These are phyloP conservation scores for Arbacia lixula DNA, from an alignment of 53 echinoderm and acorn worm species.

Conservation along the genomic window DNA sequence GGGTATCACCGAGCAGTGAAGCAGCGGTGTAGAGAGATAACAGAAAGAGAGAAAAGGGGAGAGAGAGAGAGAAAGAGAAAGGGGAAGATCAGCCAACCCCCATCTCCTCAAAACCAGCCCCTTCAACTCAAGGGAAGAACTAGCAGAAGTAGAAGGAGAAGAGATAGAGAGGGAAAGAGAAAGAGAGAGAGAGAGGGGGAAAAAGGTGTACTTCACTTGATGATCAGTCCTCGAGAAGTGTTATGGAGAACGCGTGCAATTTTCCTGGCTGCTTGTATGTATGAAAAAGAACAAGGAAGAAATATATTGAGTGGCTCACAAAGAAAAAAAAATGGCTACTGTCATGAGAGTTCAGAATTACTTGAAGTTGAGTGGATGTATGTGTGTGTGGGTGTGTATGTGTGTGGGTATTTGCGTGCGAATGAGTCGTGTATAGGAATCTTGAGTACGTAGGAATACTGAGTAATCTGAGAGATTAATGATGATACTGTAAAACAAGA, in stretches of 20 bases:
- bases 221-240: slow-evolving; percentile 36
- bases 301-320: slow-evolving; percentile 11
- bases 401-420: not conserved
- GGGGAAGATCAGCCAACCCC: too few species aligned
- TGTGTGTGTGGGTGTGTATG: not conserved
- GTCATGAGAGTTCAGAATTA: not conserved
- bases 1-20: slow-evolving; percentile 40
- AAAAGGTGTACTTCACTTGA: slow-evolving; percentile 50
- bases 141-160: too few species aligned
- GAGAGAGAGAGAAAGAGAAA: not conserved
- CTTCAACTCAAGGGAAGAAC: not conserved
- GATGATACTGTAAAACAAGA: too few species aligned
- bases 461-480: too few species aligned
- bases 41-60: not conserved
- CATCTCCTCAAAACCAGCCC: too few species aligned
- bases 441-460: too few species aligned
- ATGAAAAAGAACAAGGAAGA: slow-evolving; percentile 5
- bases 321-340: slow-evolving; percentile 23
- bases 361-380: not conserved
- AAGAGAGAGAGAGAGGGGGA: not conserved
- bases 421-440: not conserved
- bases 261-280: not conserved
- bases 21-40: slow-evolving; percentile 30
- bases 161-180: too few species aligned
- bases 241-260: slow-evolving; percentile 44